phyloP scores from a whole-genome alignment of 2,888 invertebrate genomes.

The Tenthredo livida region DNA sequence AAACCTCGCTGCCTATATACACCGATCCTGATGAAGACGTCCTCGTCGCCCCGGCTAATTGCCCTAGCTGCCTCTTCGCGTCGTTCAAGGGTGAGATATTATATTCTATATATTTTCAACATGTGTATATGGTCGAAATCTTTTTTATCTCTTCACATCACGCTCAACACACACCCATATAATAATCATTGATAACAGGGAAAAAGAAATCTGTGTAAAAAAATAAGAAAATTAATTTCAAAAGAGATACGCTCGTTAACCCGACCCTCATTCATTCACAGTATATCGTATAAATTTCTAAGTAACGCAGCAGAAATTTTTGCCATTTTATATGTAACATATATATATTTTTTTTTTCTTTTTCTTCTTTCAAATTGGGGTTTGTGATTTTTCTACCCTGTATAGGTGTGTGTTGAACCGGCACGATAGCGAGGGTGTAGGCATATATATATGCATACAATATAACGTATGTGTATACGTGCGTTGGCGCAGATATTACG shows the following conservation, averaged over 20 bases:
- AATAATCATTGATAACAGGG: not conserved
- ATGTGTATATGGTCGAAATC: no score
- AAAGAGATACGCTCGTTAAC: not conserved
- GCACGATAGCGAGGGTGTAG: not conserved
- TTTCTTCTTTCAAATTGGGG: not conserved
- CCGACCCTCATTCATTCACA: not conserved
- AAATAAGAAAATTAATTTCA: not conserved
- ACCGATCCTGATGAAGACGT: conserved; percentile 37
- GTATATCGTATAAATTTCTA: not conserved
- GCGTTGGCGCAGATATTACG: conserved; percentile 64
- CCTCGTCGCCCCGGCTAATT: conserved; percentile 23
- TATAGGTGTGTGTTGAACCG: not conserved
- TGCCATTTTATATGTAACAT: not conserved
- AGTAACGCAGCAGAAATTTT: conserved; percentile 2
- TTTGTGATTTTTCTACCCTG: not conserved
- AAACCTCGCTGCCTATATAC: not conserved
- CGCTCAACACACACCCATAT: not conserved
- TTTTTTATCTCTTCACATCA: not conserved
- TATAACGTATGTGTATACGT: not conserved
- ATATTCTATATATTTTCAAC: no score
- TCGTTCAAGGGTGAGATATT: not conserved
- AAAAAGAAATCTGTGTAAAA: not conserved
- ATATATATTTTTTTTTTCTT: no score
- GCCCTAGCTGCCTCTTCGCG: conserved; percentile 4
- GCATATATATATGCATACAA: not conserved